phyloP scores from a whole-genome alignment of 2,888 invertebrate genomes.

The Coenonympha glycerion region DNA sequence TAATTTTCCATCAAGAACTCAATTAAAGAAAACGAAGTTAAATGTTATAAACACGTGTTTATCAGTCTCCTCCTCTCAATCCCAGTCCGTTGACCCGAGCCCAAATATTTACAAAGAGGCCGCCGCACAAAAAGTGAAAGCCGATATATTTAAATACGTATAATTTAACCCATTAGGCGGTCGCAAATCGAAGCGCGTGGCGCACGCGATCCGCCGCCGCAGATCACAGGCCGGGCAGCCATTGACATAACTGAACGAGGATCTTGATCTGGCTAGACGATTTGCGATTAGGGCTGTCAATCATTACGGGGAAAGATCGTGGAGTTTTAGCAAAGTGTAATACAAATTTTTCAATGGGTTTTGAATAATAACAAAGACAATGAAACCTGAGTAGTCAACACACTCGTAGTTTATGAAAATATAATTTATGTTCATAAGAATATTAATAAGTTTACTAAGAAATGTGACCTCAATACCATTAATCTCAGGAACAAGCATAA shows the following conservation, averaged over 20 bases:
- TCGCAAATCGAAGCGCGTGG: conserved; percentile 39
- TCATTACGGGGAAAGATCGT: background rate
- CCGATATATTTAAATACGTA: conserved; percentile 36
- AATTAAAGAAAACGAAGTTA: too few species aligned
- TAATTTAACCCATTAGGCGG: conserved; percentile 45
- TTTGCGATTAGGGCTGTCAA: background rate
- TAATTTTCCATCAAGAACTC: too few species aligned
- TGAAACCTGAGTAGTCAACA: too few species aligned
- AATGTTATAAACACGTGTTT: too few species aligned
- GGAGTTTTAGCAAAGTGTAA: too few species aligned
- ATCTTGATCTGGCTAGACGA: background rate
- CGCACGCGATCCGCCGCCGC: conserved; percentile 46
- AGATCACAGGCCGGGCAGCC: conserved; percentile 18
- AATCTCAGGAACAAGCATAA: too few species aligned
- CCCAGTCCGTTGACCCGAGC: conserved; percentile 12
- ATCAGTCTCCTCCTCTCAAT: background rate
- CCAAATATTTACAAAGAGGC: conserved; percentile 18
- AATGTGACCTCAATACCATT: too few species aligned
- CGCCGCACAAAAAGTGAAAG: conserved; percentile 43
- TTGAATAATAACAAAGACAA: too few species aligned
- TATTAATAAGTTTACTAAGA: too few species aligned
- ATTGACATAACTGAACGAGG: conserved; percentile 18
- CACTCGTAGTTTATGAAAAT: too few species aligned
- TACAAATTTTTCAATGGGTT: too few species aligned
- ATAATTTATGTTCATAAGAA: too few species aligned